Conservation (phyloP, 2,888 invertebrate genomes). For the Leptopilina drosophilae region DNA sequence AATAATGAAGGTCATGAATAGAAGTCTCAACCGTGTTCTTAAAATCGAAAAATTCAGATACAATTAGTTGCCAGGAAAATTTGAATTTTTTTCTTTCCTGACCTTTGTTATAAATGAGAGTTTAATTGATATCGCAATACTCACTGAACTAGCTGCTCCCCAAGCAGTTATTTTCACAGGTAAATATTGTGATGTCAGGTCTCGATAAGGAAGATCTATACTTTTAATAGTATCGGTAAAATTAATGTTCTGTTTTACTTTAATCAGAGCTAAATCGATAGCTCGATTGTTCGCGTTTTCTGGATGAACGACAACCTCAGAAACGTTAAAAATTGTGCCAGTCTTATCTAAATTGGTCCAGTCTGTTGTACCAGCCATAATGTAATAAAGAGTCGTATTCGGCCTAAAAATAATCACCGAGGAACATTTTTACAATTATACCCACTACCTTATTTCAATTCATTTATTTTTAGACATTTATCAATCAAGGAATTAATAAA, state of each 20-base stretch:
- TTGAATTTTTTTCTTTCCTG: no score
- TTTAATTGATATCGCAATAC: background rate
- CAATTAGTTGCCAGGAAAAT: no score
- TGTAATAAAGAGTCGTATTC: background rate
- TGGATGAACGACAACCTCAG: background rate
- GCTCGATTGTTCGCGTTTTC: background rate
- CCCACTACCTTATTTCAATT: background rate
- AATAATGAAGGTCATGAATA: background rate
- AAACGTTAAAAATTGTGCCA: background rate
- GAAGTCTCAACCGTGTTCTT: no score
- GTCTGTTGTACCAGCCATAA: conserved; percentile 9
- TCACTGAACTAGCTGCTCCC: background rate
- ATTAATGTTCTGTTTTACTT: background rate
- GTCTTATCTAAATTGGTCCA: conserved; percentile 8
- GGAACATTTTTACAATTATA: no score
- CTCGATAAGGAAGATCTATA: background rate
- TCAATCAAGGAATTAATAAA: no score
- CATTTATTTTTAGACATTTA: background rate
- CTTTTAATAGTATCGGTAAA: background rate
- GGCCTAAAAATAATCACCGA: background rate
- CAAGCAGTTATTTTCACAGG: background rate
- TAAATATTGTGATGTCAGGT: background rate
- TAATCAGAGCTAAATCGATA: conserved; percentile 9
- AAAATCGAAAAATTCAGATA: no score
- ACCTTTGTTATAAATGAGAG: no score